Evolutionary conservation across 1,140 invertebrate species (phyloP).

Genomic region (Pseudoatta argentina): DNA sequence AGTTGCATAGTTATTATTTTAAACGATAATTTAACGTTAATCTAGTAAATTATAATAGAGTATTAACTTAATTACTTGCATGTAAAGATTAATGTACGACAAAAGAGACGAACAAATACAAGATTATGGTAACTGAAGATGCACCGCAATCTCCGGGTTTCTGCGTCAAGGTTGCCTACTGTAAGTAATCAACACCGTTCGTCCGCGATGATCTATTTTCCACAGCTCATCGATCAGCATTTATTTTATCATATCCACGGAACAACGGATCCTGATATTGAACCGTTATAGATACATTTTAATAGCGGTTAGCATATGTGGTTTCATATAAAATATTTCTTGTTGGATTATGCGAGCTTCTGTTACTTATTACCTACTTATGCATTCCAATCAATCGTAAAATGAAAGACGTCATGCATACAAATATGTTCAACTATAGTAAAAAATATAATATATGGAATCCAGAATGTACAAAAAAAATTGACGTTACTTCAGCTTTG

Average conservation of each 20-base stretch:
- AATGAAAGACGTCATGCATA: not conserved
- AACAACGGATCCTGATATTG: slow-evolving; percentile 66
- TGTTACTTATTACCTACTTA: not conserved
- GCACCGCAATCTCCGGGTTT: slow-evolving; percentile 76
- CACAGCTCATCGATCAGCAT: slow-evolving; percentile 69
- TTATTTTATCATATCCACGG: slow-evolving; percentile 70
- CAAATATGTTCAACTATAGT: not conserved
- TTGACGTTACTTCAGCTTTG: not conserved
- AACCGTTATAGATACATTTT: slow-evolving; percentile 68
- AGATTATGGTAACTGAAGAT: slow-evolving; percentile 77
- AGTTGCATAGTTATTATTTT: not conserved
- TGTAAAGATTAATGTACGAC: slow-evolving; percentile 70
- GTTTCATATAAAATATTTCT: slow-evolving; percentile 4
- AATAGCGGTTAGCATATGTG: slow-evolving; percentile 28
- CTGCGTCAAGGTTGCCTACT: slow-evolving; percentile 72
- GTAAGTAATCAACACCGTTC: slow-evolving; percentile 60
- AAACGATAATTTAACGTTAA: not conserved
- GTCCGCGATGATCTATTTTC: slow-evolving; percentile 73
- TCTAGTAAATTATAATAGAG: not conserved
- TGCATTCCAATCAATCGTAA: not conserved
- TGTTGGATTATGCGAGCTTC: not conserved
- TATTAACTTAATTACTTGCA: not conserved
- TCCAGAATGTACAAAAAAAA: not conserved
- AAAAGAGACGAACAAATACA: slow-evolving; percentile 73
- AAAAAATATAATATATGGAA: not conserved